Base-by-base conservation (phyloP, 1,140 invertebrate genomes). In the Drosophila arizonae region DNA sequence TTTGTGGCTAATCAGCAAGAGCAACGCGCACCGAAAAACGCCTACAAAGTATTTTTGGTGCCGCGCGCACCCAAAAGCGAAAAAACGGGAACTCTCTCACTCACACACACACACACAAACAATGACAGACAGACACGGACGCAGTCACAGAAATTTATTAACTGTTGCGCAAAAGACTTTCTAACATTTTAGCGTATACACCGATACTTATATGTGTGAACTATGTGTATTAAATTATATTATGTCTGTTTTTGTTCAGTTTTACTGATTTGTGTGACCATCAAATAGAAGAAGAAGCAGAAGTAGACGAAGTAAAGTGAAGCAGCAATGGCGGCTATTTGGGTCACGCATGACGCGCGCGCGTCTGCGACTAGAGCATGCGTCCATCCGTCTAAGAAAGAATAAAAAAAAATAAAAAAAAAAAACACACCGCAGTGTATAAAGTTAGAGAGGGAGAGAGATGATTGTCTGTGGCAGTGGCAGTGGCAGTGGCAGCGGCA, bases 11-110 rank as follows among this genome's bases (percentile, higher is more conserved):
- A 87, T 87, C 81, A 87, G 81, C 81, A 55, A 72, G 58, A 72
- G 58, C 69, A 50, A 45, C 24, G 43, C 65, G n/a, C 39, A 57
- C 52, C 46, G 55, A 81, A 73, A 39, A 87, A 67, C 82, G 81
- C 82, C 78, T 79, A 79, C 76, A 70, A 81, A 65, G 82, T 86
- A 86, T 86, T 86, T 86, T 86, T 86, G 87, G 82, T 86, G 39
- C 55, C 13, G 55, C 51, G 57, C 56, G 56, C 72, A 76, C 45
- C 61, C 50, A 57, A 75, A 86, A 70, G 74, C 67, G 36, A 39
- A 39, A 36, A 54, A 61, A 62, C 63, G 77, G 75, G 67, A 77
- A 71, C 81, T 66, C 67, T 69, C 45, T 60, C 55, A 69, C 39
- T 60, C 55, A 69, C 48, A 76, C 50, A 43, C 28, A 55, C 48